These are phyloP conservation scores for Drosophila ezoana DNA, from an alignment of 2,888 invertebrate species.

Conservation along the genomic window DNA sequence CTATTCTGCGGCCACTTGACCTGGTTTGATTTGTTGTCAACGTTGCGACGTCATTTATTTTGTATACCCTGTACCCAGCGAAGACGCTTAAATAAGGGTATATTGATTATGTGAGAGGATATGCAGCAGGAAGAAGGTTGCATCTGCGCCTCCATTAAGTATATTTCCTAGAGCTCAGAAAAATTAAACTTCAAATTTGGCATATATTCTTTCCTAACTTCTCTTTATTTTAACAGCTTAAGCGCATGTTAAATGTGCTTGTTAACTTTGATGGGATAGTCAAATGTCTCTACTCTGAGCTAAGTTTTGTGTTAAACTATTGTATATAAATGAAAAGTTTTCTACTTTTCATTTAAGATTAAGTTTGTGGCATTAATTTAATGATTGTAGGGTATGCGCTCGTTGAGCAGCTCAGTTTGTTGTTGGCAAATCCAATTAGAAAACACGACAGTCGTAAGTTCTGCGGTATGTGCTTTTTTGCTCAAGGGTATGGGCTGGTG, in stretches of 20 bases:
- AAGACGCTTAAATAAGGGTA: neutral
- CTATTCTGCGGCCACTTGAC: conserved; percentile 64
- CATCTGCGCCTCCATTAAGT: neutral
- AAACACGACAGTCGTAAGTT: conserved; percentile 9
- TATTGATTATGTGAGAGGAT: neutral
- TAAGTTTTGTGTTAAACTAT: too few species aligned
- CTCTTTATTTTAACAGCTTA: too few species aligned
- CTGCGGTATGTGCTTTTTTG: neutral
- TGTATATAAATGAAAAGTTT: too few species aligned
- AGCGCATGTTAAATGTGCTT: too few species aligned
- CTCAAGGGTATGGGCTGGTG: neutral
- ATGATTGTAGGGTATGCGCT: conserved; percentile 12
- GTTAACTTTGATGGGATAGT: too few species aligned
- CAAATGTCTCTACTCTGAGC: too few species aligned
- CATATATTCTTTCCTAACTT: too few species aligned
- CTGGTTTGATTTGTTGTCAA: conserved; percentile 66
- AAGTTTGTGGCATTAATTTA: neutral
- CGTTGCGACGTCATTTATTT: conserved; percentile 23
- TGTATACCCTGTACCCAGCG: neutral
- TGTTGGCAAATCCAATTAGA: conserved; percentile 65
- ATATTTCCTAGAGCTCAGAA: too few species aligned
- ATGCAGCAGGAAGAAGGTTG: neutral
- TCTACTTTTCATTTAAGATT: too few species aligned
- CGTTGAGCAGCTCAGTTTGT: neutral
- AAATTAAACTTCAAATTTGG: too few species aligned